Evolutionary conservation across 2,113 vertebrate genomes (phyloP).

Genomic region (Carollia perspicillata): DNA sequence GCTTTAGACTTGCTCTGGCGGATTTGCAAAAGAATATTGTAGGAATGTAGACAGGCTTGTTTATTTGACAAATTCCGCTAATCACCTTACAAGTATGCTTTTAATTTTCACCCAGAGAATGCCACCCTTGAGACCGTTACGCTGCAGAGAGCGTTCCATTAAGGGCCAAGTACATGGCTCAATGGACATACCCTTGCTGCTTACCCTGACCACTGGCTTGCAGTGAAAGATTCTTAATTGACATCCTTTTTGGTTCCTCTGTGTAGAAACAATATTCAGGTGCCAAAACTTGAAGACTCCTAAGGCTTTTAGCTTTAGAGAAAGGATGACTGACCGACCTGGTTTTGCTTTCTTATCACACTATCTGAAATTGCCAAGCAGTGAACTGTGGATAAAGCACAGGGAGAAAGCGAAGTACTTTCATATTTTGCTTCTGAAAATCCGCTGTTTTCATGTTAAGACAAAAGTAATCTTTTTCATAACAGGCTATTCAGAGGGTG

Average conservation of each 20-base stretch:
- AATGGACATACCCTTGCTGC: conserved; percentile 21
- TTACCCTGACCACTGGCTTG: conserved; percentile 39
- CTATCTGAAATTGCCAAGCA: conserved; percentile 44
- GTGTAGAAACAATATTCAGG: conserved; percentile 22
- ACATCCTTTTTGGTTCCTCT: conserved; percentile 23
- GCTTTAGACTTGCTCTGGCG: conserved; percentile 15
- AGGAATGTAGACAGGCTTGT: conserved; percentile 48
- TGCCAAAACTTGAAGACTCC: conserved; percentile 48
- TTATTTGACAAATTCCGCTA: conserved; percentile 68
- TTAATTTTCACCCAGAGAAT: conserved; percentile 68
- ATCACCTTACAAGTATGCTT: conserved; percentile 55
- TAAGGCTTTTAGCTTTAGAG: conserved; percentile 50
- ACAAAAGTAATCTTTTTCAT: conserved; percentile 23
- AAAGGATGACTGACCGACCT: neutral
- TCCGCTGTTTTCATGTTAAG: conserved; percentile 12
- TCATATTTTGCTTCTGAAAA: conserved; percentile 36
- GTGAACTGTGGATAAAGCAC: conserved; percentile 40
- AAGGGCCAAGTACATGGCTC: conserved; percentile 36
- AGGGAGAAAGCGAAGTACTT: conserved; percentile 26
- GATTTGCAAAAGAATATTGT: conserved; percentile 47
- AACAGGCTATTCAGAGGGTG: neutral
- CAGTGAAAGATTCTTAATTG: conserved; percentile 60
- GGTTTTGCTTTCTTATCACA: conserved; percentile 27
- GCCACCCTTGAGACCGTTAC: conserved; percentile 37
- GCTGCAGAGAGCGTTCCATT: conserved; percentile 54